Evolutionary conservation across 2,113 vertebrate species (phyloP), one percentile per base, ranked within the genome.

Genomic region (Anhinga anhinga): DNA sequence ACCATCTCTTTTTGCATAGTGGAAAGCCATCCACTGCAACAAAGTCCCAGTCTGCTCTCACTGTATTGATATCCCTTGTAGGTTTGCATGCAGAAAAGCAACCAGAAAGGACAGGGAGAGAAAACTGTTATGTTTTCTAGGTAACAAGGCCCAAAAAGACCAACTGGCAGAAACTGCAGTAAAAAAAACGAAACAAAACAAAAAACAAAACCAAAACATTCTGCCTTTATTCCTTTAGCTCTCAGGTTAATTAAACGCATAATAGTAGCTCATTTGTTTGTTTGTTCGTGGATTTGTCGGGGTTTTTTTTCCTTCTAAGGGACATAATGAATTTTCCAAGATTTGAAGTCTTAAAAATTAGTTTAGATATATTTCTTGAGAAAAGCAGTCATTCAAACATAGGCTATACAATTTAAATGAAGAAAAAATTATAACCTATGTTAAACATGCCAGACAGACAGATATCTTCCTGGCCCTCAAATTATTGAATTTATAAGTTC

Each of bases 1-100:
- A 88, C 65, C 65, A 82, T 78, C 10, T 65, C 65, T 89, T 93
- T 92, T 74, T 86, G 86, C 88, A 92, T 71, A 93, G 47, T 53
- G 52, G 74, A 90, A 93, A 93, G 53, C 73, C 53, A 91, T 83
- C 27, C 42, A 71, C 72, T 74, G 61, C 86, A 92, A 92, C 47
- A 59, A 70, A 82, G 29, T 74, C 30, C 20, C 42, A 82, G 23
- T 42, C 38, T 92, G n/a, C 16, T 86, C 18, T 34, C 65, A 42
- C 8, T 63, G 47, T 23, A 27, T 12, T 45, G 22, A 49, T 58
- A 65, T 53, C 15, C 15, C 11, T 66, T 36, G 20, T 29, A 83
- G 32, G 12, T 52, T 34, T 88, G 40, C 74, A 85, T 53, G 36
- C 53, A 49, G 58, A 90, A 73, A 44, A 67, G n/a, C 2, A 0